Conservation (phyloP, 2,888 invertebrate genomes). For the Bhutanitis thaidina region DNA sequence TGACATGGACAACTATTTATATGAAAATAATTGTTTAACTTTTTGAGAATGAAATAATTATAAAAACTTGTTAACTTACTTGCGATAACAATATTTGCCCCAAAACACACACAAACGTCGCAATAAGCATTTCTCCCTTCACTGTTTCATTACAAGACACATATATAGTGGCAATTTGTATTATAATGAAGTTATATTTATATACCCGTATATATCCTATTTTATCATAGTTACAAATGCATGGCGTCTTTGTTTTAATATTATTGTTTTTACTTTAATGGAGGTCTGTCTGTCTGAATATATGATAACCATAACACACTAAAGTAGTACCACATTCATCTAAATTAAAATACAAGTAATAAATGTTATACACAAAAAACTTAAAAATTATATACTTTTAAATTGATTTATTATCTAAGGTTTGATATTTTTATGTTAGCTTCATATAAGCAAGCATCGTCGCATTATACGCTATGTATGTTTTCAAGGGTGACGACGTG, state of each 20-base stretch:
- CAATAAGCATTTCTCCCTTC: constrained; percentile 10
- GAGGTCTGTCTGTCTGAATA: not conserved
- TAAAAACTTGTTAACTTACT: not conserved
- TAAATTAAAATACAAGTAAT: too few relatives aligned
- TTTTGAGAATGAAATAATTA: too few relatives aligned
- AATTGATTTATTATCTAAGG: too few relatives aligned
- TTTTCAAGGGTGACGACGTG: constrained; percentile 12
- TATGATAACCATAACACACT: not conserved
- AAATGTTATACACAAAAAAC: too few relatives aligned
- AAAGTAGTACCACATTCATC: too few relatives aligned
- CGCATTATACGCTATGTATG: not conserved
- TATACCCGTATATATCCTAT: constrained; percentile 9
- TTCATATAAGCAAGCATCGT: not conserved
- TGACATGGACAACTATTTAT: too few relatives aligned
- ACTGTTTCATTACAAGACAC: not conserved
- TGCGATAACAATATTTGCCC: constrained; percentile 8
- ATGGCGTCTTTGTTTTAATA: not conserved
- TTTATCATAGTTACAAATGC: constrained; percentile 5
- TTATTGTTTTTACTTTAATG: not conserved
- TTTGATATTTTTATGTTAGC: too few relatives aligned
- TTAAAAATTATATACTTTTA: too few relatives aligned
- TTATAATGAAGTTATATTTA: constrained; percentile 7
- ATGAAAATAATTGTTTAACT: too few relatives aligned
- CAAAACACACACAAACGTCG: constrained; percentile 13
- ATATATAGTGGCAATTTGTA: not conserved